phyloP scores from a whole-genome alignment of 2,888 invertebrate species.

The Hirudinaria manillensis region DNA sequence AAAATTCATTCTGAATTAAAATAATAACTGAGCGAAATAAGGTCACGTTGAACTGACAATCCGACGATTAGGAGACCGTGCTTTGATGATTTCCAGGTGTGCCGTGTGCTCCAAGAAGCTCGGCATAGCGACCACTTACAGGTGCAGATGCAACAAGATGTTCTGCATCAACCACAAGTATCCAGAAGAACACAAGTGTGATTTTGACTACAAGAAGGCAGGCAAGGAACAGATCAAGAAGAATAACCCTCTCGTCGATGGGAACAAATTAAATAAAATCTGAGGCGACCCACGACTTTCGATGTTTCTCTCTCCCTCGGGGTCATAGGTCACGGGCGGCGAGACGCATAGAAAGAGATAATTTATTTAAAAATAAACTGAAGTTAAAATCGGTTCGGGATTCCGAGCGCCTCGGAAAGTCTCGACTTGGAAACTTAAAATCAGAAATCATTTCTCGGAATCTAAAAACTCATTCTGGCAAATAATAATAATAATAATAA shows the following conservation, averaged over 20 bases:
- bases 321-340: neutral
- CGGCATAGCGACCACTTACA: neutral
- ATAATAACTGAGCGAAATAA: too few relatives aligned
- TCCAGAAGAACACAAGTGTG: constrained; percentile 25
- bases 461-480: too few relatives aligned
- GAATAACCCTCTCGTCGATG: constrained; percentile 19
- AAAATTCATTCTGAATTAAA: too few relatives aligned
- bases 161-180: constrained; percentile 20
- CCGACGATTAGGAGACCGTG: neutral
- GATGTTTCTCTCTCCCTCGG: neutral
- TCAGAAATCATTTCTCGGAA: too few relatives aligned
- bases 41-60: neutral
- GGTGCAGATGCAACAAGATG: constrained; percentile 11
- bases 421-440: too few relatives aligned
- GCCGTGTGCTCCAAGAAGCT: constrained; percentile 21
- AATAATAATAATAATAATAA: too few relatives aligned
- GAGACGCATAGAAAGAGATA: too few relatives aligned
- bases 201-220: constrained; percentile 24
- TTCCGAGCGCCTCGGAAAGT: too few relatives aligned
- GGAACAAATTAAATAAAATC: constrained; percentile 15
- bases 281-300: neutral
- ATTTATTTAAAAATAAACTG: too few relatives aligned
- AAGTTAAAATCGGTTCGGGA: too few relatives aligned
- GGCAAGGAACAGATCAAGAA: constrained; percentile 21
- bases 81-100: constrained; percentile 3